A percentile compares a stretch with the other conserved stretches of the same genome.
Conservation (phyloP, 2,797 vertebrate species). For the Octomys mimax region DNA sequence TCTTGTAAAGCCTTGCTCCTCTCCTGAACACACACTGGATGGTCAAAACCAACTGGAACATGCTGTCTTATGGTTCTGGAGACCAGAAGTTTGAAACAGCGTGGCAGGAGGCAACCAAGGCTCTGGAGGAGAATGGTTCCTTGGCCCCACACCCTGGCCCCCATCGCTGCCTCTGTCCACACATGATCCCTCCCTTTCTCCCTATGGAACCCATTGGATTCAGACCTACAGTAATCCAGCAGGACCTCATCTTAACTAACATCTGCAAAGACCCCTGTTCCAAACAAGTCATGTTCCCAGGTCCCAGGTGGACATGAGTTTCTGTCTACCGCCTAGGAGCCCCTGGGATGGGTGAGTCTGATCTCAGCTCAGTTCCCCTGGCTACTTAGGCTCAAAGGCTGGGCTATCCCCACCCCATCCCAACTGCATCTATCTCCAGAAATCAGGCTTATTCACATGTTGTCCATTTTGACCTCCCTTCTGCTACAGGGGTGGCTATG, state of each 20-base stretch:
- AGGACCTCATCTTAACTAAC: too few relatives aligned
- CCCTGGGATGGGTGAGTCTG: background rate
- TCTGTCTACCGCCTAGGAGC: background rate
- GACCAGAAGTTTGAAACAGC: background rate
- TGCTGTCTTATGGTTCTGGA: background rate
- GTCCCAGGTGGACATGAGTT: background rate
- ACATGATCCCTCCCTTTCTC: background rate
- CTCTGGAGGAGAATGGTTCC: background rate
- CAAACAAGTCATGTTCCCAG: too few relatives aligned
- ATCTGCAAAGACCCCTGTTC: background rate
- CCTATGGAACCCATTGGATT: background rate
- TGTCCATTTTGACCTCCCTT: background rate
- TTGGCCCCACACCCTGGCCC: background rate
- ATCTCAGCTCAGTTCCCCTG: background rate
- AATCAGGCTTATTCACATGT: background rate
- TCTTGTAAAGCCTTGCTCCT: background rate
- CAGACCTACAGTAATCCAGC: background rate
- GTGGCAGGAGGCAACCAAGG: too few relatives aligned
- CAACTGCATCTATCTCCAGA: background rate
- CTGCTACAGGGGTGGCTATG: background rate
- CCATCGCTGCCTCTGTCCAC: background rate
- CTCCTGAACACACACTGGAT: too few relatives aligned
- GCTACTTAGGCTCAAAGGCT: background rate
- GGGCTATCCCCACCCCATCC: too few relatives aligned
- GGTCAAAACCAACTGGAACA: rapidly evolving